These are phyloP conservation scores for Chrysodeixis includens DNA, from an alignment of 2,888 invertebrate species.

Conservation along the genomic window DNA sequence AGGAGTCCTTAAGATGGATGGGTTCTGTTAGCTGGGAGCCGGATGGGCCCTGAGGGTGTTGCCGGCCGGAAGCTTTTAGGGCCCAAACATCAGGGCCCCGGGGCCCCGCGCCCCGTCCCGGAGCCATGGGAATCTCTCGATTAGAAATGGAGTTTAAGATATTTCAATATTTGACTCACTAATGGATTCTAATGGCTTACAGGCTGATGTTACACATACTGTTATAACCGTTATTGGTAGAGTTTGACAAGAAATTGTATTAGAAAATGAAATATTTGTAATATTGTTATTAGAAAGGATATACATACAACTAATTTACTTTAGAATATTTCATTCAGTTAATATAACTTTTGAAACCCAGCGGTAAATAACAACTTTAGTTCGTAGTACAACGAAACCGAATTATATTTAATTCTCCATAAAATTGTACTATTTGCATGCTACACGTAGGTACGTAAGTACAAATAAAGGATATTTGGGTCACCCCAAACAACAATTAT, in stretches of 20 bases:
- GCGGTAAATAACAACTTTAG: no score
- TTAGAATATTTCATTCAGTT: no score
- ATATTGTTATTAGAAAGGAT: no score
- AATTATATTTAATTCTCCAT: no score
- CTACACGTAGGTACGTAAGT: no score
- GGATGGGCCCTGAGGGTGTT: slow-evolving; percentile 23
- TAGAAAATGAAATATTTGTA: no score
- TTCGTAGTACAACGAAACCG: no score
- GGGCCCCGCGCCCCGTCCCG: slow-evolving; percentile 11
- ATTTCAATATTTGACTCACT: slow-evolving; percentile 21
- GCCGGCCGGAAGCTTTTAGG: slow-evolving; percentile 48
- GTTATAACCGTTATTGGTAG: neutral
- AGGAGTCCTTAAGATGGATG: slow-evolving; percentile 10
- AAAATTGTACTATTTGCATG: no score
- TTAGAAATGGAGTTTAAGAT: slow-evolving; percentile 16
- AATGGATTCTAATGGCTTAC: neutral
- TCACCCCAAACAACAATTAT: neutral
- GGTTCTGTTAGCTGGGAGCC: slow-evolving; percentile 21
- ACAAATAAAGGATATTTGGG: slow-evolving; percentile 4
- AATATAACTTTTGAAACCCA: no score
- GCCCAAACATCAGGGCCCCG: slow-evolving; percentile 9
- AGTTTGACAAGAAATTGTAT: neutral
- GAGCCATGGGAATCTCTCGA: slow-evolving; percentile 15
- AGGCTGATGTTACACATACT: neutral
- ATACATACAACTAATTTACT: no score